Evolutionary conservation across 2,888 invertebrate genomes (phyloP).

Genomic region (Eudemis profundana): DNA sequence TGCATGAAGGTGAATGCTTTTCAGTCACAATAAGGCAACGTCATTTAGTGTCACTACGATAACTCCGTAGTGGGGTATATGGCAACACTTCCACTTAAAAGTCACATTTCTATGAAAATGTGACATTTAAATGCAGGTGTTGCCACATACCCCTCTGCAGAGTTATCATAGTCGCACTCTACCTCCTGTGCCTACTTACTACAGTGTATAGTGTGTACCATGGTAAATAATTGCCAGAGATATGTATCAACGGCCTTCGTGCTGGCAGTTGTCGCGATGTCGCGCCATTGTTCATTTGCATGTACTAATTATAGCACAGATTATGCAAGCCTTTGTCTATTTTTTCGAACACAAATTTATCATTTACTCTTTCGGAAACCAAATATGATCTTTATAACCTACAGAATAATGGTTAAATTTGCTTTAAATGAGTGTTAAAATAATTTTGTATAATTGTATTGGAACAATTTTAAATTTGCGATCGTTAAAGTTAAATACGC

Average conservation of each 20-base stretch:
- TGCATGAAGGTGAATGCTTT: too few relatives aligned
- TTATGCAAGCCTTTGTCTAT: slow-evolving; percentile 59
- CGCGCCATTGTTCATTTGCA: slow-evolving; percentile 78
- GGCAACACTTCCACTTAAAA: too few relatives aligned
- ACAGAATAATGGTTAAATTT: not conserved
- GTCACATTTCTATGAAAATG: too few relatives aligned
- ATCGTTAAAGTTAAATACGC: not conserved
- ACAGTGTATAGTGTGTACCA: not conserved
- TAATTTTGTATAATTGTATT: not conserved
- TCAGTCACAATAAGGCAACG: too few relatives aligned
- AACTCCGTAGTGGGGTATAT: too few relatives aligned
- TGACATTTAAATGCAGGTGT: too few relatives aligned
- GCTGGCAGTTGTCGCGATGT: slow-evolving; percentile 59
- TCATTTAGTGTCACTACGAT: too few relatives aligned
- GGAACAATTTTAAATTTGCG: not conserved
- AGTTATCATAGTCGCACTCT: too few relatives aligned
- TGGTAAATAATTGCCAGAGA: slow-evolving; percentile 2
- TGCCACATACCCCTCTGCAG: too few relatives aligned
- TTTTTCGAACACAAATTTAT: slow-evolving; percentile 4
- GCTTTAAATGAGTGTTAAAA: not conserved
- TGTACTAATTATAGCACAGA: slow-evolving; percentile 61
- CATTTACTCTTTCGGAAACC: not conserved
- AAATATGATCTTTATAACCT: not conserved
- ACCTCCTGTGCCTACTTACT: too few relatives aligned
- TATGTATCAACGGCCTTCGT: slow-evolving; percentile 40